Percentiles rank a stretch among this genome's conserved stretches.
Evolutionary conservation across 1,140 invertebrate species (phyloP).

Genomic region (Nebria ingens): DNA sequence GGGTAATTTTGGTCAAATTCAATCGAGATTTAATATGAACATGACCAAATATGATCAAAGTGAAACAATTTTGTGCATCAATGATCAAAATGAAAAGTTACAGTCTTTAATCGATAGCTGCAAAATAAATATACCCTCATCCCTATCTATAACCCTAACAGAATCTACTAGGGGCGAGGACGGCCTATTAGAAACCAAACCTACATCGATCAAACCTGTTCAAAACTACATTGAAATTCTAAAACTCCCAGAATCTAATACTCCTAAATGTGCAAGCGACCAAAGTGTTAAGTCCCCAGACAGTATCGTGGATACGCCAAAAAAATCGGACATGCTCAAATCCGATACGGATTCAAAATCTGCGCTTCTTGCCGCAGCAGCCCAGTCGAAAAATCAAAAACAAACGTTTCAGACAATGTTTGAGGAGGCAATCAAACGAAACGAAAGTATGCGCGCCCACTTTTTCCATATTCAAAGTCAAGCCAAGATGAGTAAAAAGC

Average conservation of each 20-base stretch:
- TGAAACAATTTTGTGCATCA: conserved; percentile 15
- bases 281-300: too few relatives aligned
- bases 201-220: conserved; percentile 37
- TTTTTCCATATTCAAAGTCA: background rate
- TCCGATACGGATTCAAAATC: too few relatives aligned
- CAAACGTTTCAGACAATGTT: conserved; percentile 32
- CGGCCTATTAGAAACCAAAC: conserved; percentile 20
- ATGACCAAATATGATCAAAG: conserved; percentile 1
- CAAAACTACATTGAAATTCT: conserved; percentile 49
- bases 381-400: conserved; percentile 3
- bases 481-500: conserved; percentile 7
- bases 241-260: conserved; percentile 40
- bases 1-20: too few relatives aligned
- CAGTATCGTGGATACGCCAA: too few relatives aligned
- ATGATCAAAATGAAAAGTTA: conserved; percentile 37
- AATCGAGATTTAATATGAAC: too few relatives aligned
- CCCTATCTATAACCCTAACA: conserved; percentile 46
- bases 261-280: conserved; percentile 21
- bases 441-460: background rate
- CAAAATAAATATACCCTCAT: conserved; percentile 48
- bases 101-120: conserved; percentile 46
- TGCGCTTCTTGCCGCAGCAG: too few relatives aligned
- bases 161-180: conserved; percentile 16
- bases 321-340: background rate
- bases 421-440: conserved; percentile 27